Evolutionary conservation across 92 coral and sea anemone genomes (phyloP).

Genomic region (Siderastrea siderea): DNA sequence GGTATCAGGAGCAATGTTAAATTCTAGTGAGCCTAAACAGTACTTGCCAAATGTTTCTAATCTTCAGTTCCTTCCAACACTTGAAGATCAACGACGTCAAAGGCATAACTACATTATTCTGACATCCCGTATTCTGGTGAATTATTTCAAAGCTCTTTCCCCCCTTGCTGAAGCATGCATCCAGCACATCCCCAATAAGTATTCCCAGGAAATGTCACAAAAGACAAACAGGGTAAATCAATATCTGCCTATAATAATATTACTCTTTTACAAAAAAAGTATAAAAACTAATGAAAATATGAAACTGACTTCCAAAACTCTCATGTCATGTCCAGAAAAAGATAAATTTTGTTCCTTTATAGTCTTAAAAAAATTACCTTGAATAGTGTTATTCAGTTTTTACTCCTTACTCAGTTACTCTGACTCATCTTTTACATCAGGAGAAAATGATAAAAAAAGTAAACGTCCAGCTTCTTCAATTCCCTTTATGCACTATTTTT

Average conservation of each 20-base stretch:
- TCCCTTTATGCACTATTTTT: slow-evolving; percentile 44
- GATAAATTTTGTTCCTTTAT: no score
- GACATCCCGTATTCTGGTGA: slow-evolving; percentile 54
- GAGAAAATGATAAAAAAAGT: slow-evolving; percentile 15
- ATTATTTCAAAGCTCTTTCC: slow-evolving; percentile 1
- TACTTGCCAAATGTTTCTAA: slow-evolving; percentile 6
- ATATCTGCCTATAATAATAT: neutral
- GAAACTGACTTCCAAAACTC: neutral
- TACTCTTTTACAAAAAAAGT: neutral
- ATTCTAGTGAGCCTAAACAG: neutral
- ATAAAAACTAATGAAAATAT: no score
- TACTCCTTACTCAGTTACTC: slow-evolving; percentile 51
- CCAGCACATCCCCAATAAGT: neutral
- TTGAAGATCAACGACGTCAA: slow-evolving; percentile 47
- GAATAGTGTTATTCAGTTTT: neutral
- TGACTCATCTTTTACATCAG: slow-evolving; percentile 1
- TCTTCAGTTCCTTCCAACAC: slow-evolving; percentile 34
- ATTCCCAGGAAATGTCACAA: neutral
- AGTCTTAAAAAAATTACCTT: neutral
- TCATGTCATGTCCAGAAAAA: slow-evolving; percentile 3
- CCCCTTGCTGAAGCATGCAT: slow-evolving; percentile 32
- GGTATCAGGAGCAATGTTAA: slow-evolving; percentile 49
- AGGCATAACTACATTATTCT: slow-evolving; percentile 61
- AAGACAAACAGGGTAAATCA: slow-evolving; percentile 3
- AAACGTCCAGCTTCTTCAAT: slow-evolving; percentile 45